Base-by-base conservation (phyloP, 2,113 vertebrate genomes). In the Isurus oxyrinchus region DNA sequence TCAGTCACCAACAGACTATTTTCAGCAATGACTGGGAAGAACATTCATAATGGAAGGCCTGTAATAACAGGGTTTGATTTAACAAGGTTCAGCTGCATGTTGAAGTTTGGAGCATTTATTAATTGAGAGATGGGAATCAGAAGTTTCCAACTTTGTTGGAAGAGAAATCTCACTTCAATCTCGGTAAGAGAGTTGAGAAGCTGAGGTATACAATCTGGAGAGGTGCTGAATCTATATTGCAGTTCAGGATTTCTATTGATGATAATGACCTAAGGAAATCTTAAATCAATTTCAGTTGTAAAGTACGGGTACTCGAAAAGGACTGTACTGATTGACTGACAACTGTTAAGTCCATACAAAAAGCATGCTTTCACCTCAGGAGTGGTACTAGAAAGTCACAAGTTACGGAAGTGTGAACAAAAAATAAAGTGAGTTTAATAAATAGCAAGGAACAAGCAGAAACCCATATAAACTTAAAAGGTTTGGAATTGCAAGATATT, bases 41-140 rank as follows among this genome's bases (percentile, higher is more conserved):
- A 91, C 3, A 35, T 35, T 57, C 87, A 57, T 57, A 31, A 91
- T 35, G 55, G 53, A 59, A 59, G 88, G 55, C 14, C 27, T 55
- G 88, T 59, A 91, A 61, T 91, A 91, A 91, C 55, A 59, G 55
- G 53, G 13, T 91, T 90, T 55, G 53, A 57, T 91, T 35, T 59
- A 91, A 91, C 55, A 91, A 91, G 88, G 59, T 91, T 59, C 88
- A 91, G 87, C 55, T 91, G 88, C 55, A 91, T 61, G 53, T 59
- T 31, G 27, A 27, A 55, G 87, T 91, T 59, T 35, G 14, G 31
- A 91, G 31, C 57, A 59, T 59, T 35, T 91, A 91, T 91, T 91
- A 91, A 91, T 91, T 91, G 88, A 59, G 27, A 91, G 53, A n/a
- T 55, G 14, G 88, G 88, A 55, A 44, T 44, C 23, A 21, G 40